Conservation (phyloP, 1,140 invertebrate genomes). For the Brachystomella parvula region DNA sequence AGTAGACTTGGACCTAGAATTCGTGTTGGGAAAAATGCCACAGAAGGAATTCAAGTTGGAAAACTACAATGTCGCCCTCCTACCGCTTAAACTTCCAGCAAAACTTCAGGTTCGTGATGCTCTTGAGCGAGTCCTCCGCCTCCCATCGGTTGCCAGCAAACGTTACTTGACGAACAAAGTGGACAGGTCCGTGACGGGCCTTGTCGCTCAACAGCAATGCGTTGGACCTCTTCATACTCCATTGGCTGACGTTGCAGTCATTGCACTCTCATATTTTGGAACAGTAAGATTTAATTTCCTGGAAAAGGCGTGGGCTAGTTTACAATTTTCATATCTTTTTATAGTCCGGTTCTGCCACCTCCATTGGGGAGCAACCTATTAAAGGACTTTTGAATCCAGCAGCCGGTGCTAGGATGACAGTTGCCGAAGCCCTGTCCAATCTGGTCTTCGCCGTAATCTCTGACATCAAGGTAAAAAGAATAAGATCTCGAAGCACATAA, state of each 20-base stretch:
- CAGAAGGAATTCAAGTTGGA: constrained; percentile 52
- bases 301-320: not conserved
- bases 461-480: constrained; percentile 53
- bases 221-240: constrained; percentile 93
- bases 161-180: constrained; percentile 90
- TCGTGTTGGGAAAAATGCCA: constrained; percentile 82
- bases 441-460: constrained; percentile 86
- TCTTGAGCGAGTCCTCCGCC: constrained; percentile 69
- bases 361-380: constrained; percentile 93
- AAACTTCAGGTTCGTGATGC: constrained; percentile 55
- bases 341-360: constrained; percentile 77
- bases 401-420: constrained; percentile 83
- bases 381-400: constrained; percentile 75
- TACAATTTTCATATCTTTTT: constrained; percentile 9
- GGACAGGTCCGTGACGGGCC: constrained; percentile 90
- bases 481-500: too few species aligned
- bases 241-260: constrained; percentile 87
- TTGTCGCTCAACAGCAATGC: constrained; percentile 94
- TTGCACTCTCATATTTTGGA: constrained; percentile 63
- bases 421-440: constrained; percentile 90
- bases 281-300: constrained; percentile 28
- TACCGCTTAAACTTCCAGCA: constrained; percentile 49
- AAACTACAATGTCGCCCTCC: constrained; percentile 24
- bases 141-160: constrained; percentile 89
- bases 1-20: constrained; percentile 79